Evolutionary conservation across 2,888 invertebrate species (phyloP).

Genomic region (Ophion obscuratus): DNA sequence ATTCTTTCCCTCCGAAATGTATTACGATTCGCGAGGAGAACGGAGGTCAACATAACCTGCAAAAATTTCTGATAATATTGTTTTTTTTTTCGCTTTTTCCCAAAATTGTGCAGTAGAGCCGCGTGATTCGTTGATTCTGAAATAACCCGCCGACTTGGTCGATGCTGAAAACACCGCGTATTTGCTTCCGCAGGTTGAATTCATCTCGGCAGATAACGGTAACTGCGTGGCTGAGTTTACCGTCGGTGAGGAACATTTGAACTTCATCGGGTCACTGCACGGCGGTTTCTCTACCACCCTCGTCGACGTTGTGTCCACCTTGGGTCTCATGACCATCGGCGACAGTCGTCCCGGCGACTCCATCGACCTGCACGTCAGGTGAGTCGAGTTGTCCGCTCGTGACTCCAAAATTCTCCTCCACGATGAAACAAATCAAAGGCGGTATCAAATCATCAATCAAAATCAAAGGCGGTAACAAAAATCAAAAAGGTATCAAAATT

Average conservation of each 20-base stretch:
- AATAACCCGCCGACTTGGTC: not conserved
- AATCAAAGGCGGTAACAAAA: too few species aligned
- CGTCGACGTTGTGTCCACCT: constrained; percentile 91
- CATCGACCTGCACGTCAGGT: constrained; percentile 93
- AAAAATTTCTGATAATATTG: too few species aligned
- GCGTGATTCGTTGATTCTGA: not conserved
- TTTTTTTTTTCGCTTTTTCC: too few species aligned
- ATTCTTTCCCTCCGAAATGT: too few species aligned
- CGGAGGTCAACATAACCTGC: too few species aligned
- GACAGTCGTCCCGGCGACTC: constrained; percentile 90
- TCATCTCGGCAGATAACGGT: constrained; percentile 88
- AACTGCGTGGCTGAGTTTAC: constrained; percentile 90
- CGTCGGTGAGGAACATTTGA: constrained; percentile 90
- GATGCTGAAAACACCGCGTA: constrained; percentile 6
- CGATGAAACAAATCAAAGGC: too few species aligned
- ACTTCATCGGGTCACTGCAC: constrained; percentile 91
- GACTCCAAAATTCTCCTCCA: too few species aligned
- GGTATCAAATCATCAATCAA: too few species aligned
- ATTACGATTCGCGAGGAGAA: too few species aligned
- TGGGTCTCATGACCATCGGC: constrained; percentile 90
- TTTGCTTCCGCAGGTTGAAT: constrained; percentile 81
- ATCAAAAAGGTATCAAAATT: constrained; percentile 81
- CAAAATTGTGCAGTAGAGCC: too few species aligned
- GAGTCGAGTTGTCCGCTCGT: constrained; percentile 74
- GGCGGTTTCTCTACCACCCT: constrained; percentile 94